phyloP scores from a whole-genome alignment of 2,888 invertebrate genomes.

The Sclerodermus sp. region DNA sequence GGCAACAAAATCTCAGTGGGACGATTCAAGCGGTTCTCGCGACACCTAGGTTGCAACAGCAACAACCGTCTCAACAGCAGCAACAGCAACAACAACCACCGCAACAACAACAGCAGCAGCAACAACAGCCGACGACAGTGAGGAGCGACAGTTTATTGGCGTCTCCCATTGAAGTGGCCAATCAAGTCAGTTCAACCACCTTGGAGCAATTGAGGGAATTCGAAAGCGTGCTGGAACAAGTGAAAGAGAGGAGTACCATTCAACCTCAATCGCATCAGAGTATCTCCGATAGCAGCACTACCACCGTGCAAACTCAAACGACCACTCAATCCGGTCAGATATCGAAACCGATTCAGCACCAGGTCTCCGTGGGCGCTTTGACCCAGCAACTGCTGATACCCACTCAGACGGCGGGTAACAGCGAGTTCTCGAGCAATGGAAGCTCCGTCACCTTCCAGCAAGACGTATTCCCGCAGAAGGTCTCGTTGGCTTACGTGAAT shows the following conservation, averaged over 20 bases:
- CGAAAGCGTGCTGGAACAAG: slow-evolving; percentile 79
- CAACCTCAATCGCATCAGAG: slow-evolving; percentile 57
- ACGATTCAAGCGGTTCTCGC: slow-evolving; percentile 48
- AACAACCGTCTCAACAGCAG: slow-evolving; percentile 62
- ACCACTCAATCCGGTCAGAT: slow-evolving; percentile 32
- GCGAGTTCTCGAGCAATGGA: slow-evolving; percentile 42
- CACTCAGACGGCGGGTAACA: slow-evolving; percentile 23
- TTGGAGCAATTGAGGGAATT: slow-evolving; percentile 78
- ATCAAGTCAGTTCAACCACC: slow-evolving; percentile 70
- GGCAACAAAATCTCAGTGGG: slow-evolving; percentile 43
- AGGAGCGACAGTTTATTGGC: slow-evolving; percentile 37
- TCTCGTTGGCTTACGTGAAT: slow-evolving; percentile 62
- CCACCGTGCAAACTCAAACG: slow-evolving; percentile 49
- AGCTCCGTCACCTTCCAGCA: slow-evolving; percentile 39
- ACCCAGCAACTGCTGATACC: slow-evolving; percentile 51
- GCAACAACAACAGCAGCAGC: slow-evolving; percentile 54
- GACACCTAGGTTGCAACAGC: slow-evolving; percentile 43
- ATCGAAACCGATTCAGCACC: slow-evolving; percentile 24
- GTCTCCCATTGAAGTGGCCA: slow-evolving; percentile 46
- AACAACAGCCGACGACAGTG: slow-evolving; percentile 57
- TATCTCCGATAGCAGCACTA: slow-evolving; percentile 31
- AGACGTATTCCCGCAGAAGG: slow-evolving; percentile 57
- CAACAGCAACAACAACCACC: slow-evolving; percentile 26
- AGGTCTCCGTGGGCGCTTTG: slow-evolving; percentile 37
- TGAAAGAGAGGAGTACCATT: slow-evolving; percentile 74